These are phyloP conservation scores for Eupeodes luniger DNA, from an alignment of 2,888 invertebrate species.

Conservation along the genomic window DNA sequence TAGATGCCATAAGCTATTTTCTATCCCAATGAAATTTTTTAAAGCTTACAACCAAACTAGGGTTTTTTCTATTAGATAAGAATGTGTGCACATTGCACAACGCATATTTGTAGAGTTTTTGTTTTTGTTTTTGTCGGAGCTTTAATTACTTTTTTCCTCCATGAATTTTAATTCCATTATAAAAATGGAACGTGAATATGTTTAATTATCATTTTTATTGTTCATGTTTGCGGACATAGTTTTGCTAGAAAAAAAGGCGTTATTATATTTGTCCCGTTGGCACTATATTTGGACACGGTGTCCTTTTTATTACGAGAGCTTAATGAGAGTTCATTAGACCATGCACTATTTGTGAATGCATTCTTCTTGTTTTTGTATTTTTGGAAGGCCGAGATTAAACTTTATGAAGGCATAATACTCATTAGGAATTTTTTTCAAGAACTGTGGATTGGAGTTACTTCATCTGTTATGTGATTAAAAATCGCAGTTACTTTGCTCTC, in stretches of 20 bases:
- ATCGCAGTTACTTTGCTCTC: no score
- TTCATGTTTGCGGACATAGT: not conserved
- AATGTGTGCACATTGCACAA: constrained; percentile 1
- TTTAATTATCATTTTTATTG: constrained; percentile 25
- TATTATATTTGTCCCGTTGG: no score
- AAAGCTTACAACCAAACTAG: not conserved
- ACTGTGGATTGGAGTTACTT: no score
- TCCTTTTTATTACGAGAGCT: not conserved
- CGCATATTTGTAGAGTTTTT: constrained; percentile 4
- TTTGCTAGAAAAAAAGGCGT: not conserved
- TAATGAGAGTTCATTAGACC: not conserved
- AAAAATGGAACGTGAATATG: constrained; percentile 16
- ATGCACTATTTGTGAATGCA: not conserved
- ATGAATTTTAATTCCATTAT: constrained; percentile 27
- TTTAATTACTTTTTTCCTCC: constrained; percentile 18
- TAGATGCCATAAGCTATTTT: not conserved
- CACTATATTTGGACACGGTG: not conserved
- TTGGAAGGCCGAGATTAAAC: no score
- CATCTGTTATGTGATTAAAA: no score
- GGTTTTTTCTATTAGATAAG: not conserved
- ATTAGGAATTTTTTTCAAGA: no score
- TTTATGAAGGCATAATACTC: no score
- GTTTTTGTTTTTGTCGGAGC: not conserved
- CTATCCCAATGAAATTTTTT: not conserved
- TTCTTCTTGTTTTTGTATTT: not conserved